A percentile compares a stretch with the other conserved stretches of the same genome.
These are phyloP conservation scores for Drosophila bunnanda DNA, from an alignment of 2,888 invertebrate genomes.

Conservation along the genomic window DNA sequence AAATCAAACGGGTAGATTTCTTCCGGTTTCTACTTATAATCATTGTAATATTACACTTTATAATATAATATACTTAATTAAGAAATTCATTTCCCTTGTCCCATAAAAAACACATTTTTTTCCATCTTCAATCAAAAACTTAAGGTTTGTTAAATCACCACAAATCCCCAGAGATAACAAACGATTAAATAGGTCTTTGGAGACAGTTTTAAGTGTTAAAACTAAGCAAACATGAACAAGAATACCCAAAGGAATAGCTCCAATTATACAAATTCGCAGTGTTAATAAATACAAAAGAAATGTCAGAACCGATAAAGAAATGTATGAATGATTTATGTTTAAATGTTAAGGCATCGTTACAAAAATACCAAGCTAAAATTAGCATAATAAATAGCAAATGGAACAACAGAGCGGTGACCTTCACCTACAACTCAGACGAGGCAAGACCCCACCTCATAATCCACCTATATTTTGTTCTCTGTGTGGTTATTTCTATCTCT, in stretches of 20 bases:
- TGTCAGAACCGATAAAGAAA: conserved; percentile 5
- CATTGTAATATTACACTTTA: background rate
- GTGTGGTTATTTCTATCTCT: background rate
- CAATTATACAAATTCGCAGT: background rate
- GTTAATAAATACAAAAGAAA: conserved; percentile 3
- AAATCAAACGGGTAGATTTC: background rate
- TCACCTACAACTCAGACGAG: conserved; percentile 66
- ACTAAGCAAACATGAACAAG: background rate
- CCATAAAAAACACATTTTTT: background rate
- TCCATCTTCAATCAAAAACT: background rate
- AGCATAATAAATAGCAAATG: conserved; percentile 60
- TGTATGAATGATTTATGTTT: conserved; percentile 7
- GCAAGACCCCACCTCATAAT: conserved; percentile 17
- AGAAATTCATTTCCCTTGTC: no score
- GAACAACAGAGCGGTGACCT: conserved; percentile 61
- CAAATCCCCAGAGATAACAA: background rate
- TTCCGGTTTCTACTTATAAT: background rate
- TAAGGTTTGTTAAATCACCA: no score
- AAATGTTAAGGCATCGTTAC: background rate
- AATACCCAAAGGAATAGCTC: conserved; percentile 7
- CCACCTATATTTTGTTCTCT: conserved; percentile 2
- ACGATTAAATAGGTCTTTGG: background rate
- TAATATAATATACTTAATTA: no score
- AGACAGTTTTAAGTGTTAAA: background rate
- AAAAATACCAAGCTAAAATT: conserved; percentile 37